phyloP scores from a whole-genome alignment of 2,888 invertebrate genomes.

The Cynaeus angustus region DNA sequence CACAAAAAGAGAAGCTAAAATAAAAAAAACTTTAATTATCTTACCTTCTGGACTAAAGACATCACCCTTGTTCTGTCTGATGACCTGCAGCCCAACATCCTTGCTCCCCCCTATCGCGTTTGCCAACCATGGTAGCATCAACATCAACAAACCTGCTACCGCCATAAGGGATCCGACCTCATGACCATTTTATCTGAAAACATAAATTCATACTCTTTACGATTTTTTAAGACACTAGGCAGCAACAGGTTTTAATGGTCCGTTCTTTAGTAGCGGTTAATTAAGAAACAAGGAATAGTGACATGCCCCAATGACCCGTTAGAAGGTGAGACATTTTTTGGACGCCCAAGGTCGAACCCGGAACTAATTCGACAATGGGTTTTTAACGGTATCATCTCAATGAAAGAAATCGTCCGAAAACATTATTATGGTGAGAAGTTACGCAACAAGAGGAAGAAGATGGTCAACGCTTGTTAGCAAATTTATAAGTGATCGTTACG shows the following conservation, averaged over 20 bases:
- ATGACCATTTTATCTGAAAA: slow-evolving; percentile 50
- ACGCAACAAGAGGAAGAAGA: slow-evolving; percentile 11
- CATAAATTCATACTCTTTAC: slow-evolving; percentile 32
- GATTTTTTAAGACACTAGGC: slow-evolving; percentile 26
- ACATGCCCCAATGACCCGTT: slow-evolving; percentile 9
- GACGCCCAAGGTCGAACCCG: not conserved
- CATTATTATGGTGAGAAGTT: not conserved
- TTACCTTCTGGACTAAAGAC: slow-evolving; percentile 75
- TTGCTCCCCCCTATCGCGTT: slow-evolving; percentile 39
- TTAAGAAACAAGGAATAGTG: slow-evolving; percentile 6
- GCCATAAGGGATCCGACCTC: slow-evolving; percentile 47
- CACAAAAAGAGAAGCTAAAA: too few species aligned
- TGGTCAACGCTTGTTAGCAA: slow-evolving; percentile 3
- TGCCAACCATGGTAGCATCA: slow-evolving; percentile 47
- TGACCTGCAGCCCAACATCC: slow-evolving; percentile 66
- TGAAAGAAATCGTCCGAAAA: not conserved
- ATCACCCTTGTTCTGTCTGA: slow-evolving; percentile 77
- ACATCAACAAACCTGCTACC: slow-evolving; percentile 43
- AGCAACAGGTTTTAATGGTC: slow-evolving; percentile 8
- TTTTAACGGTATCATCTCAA: not conserved
- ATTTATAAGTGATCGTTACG: slow-evolving; percentile 1
- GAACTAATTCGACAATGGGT: slow-evolving; percentile 2
- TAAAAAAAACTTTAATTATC: not conserved
- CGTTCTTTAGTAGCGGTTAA: slow-evolving; percentile 18
- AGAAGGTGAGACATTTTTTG: not conserved